phyloP scores from a whole-genome alignment of 2,113 vertebrate species.

The Felis chaus region DNA sequence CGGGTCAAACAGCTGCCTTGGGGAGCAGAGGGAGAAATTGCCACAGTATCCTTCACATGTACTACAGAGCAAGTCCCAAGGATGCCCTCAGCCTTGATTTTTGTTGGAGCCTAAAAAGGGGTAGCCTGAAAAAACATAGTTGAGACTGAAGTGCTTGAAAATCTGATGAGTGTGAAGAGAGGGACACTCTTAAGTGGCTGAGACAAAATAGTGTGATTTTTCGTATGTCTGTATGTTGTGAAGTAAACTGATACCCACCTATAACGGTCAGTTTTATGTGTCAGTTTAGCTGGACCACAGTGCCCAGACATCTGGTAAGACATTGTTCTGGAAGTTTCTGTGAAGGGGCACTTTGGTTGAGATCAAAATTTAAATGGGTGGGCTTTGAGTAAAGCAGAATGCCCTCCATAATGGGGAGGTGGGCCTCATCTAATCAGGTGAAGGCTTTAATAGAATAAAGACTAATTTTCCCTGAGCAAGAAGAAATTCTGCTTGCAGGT shows the following conservation, averaged over 20 bases:
- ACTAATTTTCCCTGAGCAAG: background rate
- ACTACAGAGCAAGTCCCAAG: background rate
- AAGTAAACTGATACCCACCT: background rate
- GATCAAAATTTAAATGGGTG: background rate
- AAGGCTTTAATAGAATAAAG: background rate
- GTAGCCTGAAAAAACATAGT: background rate
- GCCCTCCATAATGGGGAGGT: background rate
- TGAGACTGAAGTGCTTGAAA: background rate
- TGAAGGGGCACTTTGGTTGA: background rate
- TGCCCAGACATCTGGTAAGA: background rate
- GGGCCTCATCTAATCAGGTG: background rate
- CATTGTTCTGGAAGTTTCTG: background rate
- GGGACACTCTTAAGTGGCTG: background rate
- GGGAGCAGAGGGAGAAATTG: background rate
- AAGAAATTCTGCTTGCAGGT: background rate
- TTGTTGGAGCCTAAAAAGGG: background rate
- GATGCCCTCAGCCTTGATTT: background rate
- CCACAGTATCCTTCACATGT: background rate
- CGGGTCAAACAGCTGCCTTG: background rate
- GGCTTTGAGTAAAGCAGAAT: background rate
- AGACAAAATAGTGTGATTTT: background rate
- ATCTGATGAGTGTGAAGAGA: background rate
- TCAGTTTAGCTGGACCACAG: background rate
- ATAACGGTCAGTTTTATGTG: background rate
- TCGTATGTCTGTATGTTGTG: background rate